These are phyloP conservation scores for Homarus americanus DNA, from an alignment of 1,140 invertebrate species.

Conservation along the genomic window DNA sequence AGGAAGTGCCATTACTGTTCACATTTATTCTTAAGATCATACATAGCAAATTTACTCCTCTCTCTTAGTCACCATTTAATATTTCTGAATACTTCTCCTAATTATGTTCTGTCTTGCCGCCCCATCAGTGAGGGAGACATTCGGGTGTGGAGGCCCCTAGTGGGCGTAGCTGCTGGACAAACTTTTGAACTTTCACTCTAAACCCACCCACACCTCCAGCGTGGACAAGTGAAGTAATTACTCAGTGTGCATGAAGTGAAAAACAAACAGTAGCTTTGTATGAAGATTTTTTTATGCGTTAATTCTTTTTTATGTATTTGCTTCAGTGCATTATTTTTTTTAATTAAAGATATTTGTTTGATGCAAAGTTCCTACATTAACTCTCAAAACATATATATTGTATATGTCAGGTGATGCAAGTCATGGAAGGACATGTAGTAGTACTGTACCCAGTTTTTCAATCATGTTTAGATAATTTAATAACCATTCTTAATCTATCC, in stretches of 20 bases:
- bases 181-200: conserved; percentile 68
- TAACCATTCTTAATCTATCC: background rate
- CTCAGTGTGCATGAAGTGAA: conserved; percentile 35
- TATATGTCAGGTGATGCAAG: background rate
- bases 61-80: background rate
- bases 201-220: background rate
- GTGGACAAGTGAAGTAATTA: conserved; percentile 43
- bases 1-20: no score
- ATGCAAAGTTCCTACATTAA: background rate
- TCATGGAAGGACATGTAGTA: background rate
- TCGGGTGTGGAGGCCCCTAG: conserved; percentile 68
- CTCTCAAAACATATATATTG: background rate
- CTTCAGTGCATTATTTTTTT: background rate
- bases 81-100: background rate
- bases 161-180: conserved; percentile 62
- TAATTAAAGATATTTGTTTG: background rate
- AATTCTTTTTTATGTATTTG: background rate
- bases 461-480: background rate
- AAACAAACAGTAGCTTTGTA: background rate
- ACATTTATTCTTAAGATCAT: no score
- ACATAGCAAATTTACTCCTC: no score
- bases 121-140: conserved; percentile 70
- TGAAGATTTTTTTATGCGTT: background rate
- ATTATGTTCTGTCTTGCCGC: background rate
- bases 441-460: background rate